Conservation (phyloP, 1,140 invertebrate species). For the Dreissena rostriformis region DNA sequence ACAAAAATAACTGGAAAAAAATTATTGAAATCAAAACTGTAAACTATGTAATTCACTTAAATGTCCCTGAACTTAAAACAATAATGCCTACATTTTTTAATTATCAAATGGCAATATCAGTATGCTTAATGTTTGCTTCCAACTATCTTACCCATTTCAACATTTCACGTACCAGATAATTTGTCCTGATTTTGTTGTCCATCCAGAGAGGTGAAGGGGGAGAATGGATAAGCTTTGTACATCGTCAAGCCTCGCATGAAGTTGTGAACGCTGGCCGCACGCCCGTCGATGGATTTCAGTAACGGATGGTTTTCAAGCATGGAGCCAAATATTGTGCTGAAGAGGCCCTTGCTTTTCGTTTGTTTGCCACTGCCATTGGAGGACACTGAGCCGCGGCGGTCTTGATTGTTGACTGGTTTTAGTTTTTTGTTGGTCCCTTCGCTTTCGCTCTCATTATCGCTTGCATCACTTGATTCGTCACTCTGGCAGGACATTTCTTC, state of each 20-base stretch:
- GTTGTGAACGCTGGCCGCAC: constrained; percentile 82
- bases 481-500: constrained; percentile 44
- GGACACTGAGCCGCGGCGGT: background rate
- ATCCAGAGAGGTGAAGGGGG: constrained; percentile 74
- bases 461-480: constrained; percentile 44
- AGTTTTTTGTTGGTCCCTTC: background rate
- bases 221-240: constrained; percentile 79
- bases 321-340: constrained; percentile 58
- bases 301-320: constrained; percentile 61
- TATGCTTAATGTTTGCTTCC: too few relatives aligned
- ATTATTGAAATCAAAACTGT: too few relatives aligned
- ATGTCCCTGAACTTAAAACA: too few relatives aligned
- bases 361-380: background rate
- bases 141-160: too few relatives aligned
- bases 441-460: constrained; percentile 26
- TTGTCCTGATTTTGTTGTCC: constrained; percentile 45
- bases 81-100: too few relatives aligned
- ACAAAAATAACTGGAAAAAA: too few relatives aligned
- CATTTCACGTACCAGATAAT: constrained; percentile 21
- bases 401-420: background rate
- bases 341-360: constrained; percentile 57
- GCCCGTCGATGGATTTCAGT: constrained; percentile 74
- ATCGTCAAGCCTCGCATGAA: constrained; percentile 81
- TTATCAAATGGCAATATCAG: too few relatives aligned
- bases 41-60: too few relatives aligned